Conservation (phyloP, 2,797 vertebrate species). For the Ptychobarbus kaznakovi region DNA sequence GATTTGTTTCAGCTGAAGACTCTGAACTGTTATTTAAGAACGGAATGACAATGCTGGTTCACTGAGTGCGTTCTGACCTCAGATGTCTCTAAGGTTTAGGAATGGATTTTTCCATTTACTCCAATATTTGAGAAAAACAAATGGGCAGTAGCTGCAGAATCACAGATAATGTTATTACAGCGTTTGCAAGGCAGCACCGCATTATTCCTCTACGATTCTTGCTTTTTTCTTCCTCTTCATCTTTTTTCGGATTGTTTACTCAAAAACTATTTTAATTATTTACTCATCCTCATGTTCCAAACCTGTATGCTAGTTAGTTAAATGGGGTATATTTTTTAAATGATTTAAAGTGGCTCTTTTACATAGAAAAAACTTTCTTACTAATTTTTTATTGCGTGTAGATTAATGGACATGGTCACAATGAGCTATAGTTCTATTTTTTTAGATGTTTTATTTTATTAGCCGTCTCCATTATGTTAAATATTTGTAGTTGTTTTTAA, state of each 20-base stretch:
- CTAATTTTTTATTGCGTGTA: too few species aligned
- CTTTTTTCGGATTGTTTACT: not conserved
- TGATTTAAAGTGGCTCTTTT: too few species aligned
- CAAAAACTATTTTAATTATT: not conserved
- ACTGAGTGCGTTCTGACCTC: not conserved
- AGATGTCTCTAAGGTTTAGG: slow-evolving; percentile 17
- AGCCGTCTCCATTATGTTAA: not conserved
- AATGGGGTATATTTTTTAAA: not conserved
- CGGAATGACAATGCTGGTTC: slow-evolving; percentile 6
- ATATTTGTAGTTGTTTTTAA: not conserved
- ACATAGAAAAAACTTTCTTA: too few species aligned
- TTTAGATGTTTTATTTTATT: not conserved
- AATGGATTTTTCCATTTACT: slow-evolving; percentile 29
- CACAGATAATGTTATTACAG: slow-evolving; percentile 11
- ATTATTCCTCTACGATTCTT: not conserved
- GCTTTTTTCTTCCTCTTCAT: not conserved
- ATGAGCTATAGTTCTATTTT: not conserved
- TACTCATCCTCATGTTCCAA: not conserved
- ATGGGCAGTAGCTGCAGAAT: not conserved
- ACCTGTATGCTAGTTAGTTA: not conserved
- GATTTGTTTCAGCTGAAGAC: not conserved
- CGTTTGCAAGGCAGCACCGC: not conserved
- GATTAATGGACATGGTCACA: not conserved
- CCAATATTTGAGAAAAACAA: not conserved
- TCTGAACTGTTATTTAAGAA: not conserved